Evolutionary conservation across 2,113 vertebrate genomes (phyloP).

Genomic region (Callospermophilus lateralis): DNA sequence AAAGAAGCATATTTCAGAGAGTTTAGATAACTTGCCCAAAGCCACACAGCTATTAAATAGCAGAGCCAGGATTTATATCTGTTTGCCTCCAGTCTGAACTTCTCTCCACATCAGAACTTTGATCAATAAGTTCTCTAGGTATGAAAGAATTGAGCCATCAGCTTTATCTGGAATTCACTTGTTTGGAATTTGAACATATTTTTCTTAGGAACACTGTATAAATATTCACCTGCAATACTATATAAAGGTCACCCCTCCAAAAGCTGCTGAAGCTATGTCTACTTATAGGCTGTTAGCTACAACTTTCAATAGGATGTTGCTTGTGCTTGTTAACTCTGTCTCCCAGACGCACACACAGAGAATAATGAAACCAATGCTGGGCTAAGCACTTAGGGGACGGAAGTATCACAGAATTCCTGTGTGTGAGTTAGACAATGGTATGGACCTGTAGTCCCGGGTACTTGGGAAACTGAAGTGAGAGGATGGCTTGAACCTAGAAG

Average conservation of each 20-base stretch:
- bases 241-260: neutral
- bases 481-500: neutral
- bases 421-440: neutral
- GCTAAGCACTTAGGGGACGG: neutral
- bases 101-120: neutral
- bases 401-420: neutral
- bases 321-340: neutral
- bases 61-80: neutral
- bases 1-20: neutral
- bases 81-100: neutral
- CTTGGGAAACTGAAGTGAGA: neutral
- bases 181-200: neutral
- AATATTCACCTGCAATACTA: neutral
- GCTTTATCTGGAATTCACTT: constrained; percentile 6
- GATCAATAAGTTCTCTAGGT: neutral
- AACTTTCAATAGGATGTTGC: neutral
- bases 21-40: neutral
- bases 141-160: neutral
- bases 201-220: constrained; percentile 43
- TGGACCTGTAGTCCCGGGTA: neutral
- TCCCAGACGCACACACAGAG: neutral
- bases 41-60: neutral
- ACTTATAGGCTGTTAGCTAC: neutral
- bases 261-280: neutral
- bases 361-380: neutral